Conservation (phyloP, 2,888 invertebrate genomes). For the Synanthedon myopaeformis region DNA sequence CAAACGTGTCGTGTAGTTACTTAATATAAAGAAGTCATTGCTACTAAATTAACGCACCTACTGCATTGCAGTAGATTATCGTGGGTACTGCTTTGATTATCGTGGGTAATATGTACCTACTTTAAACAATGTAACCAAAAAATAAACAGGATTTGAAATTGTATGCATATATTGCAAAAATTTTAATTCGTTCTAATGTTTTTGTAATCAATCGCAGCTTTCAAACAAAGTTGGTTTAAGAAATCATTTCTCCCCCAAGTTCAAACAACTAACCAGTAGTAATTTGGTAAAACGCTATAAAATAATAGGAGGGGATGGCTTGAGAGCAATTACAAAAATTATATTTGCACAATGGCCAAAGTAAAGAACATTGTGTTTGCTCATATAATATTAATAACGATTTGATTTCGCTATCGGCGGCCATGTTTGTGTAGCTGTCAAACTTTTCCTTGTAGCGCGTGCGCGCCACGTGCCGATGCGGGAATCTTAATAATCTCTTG, state of each 20-base stretch:
- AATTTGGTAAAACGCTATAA: constrained; percentile 17
- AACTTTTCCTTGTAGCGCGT: constrained; percentile 34
- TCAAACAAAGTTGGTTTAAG: constrained; percentile 23
- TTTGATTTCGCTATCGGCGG: constrained; percentile 53
- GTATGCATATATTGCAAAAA: not conserved
- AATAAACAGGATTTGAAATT: too few relatives aligned
- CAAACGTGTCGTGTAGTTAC: too few relatives aligned
- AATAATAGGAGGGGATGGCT: constrained; percentile 31
- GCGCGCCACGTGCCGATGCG: constrained; percentile 44
- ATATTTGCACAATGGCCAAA: constrained; percentile 45
- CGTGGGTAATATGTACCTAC: too few relatives aligned
- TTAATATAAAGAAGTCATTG: too few relatives aligned
- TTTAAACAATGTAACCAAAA: too few relatives aligned
- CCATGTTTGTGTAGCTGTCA: constrained; percentile 65
- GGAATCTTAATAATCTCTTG: constrained; percentile 52
- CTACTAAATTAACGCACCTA: too few relatives aligned
- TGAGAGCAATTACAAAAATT: constrained; percentile 56
- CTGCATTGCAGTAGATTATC: too few relatives aligned
- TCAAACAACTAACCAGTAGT: constrained; percentile 23
- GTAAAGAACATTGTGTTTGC: constrained; percentile 51
- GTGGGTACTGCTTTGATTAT: too few relatives aligned
- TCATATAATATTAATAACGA: constrained; percentile 59
- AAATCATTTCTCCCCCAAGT: constrained; percentile 30
- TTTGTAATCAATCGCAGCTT: constrained; percentile 11
- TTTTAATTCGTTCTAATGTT: not conserved